Evolutionary conservation across 2,888 invertebrate species (phyloP).

Genomic region (Caenorhabditis sp.): DNA sequence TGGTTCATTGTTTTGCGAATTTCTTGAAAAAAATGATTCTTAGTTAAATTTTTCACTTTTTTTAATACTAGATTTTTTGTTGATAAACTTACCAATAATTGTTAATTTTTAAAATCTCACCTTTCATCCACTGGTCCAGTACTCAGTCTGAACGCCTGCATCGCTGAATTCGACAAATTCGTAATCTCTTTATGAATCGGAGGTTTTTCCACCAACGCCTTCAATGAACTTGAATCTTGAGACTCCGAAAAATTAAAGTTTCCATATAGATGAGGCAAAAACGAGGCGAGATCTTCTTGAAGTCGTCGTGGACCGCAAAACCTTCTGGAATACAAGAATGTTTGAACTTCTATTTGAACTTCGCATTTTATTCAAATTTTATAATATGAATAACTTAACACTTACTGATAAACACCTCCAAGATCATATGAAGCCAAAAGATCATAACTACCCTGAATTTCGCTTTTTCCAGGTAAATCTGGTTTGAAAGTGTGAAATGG

Average conservation of each 20-base stretch:
- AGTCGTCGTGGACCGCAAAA: conserved; percentile 1
- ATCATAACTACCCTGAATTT: conserved; percentile 52
- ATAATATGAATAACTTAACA: conserved; percentile 2
- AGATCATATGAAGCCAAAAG: conserved; percentile 51
- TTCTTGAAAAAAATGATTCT: too few species aligned
- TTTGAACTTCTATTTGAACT: too few species aligned
- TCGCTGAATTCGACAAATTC: conserved; percentile 42
- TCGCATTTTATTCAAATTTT: neutral
- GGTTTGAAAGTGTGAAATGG: conserved; percentile 53
- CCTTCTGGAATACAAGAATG: neutral
- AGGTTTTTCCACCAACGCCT: conserved; percentile 56
- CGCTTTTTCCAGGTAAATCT: conserved; percentile 42
- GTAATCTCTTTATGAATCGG: conserved; percentile 61
- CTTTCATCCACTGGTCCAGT: conserved; percentile 56
- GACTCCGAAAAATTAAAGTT: conserved; percentile 47
- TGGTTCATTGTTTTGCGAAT: too few species aligned
- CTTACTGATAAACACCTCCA: conserved; percentile 28
- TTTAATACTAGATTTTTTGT: too few species aligned
- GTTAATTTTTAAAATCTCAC: conserved; percentile 18
- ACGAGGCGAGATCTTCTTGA: conserved; percentile 52
- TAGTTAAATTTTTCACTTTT: too few species aligned
- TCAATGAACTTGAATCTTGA: conserved; percentile 51
- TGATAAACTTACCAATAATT: neutral
- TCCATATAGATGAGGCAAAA: conserved; percentile 60
- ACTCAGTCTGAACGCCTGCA: conserved; percentile 52